Conservation (phyloP, 1,140 invertebrate species). For the Plodia interpunctella region DNA sequence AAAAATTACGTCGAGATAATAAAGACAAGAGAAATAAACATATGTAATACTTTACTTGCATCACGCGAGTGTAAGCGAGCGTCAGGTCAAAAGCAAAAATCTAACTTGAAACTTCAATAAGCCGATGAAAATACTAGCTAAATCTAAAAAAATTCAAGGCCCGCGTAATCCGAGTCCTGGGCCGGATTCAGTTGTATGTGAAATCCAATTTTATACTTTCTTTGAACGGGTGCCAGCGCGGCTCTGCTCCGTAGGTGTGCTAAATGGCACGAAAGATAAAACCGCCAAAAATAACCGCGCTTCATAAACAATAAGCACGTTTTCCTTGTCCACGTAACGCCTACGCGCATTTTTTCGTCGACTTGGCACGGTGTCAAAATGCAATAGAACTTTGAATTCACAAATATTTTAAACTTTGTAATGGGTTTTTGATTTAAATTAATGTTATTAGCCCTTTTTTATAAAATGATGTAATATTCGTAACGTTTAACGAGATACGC, state of each 20-base stretch:
- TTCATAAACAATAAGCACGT: constrained; percentile 66
- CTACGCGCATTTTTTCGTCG: constrained; percentile 32
- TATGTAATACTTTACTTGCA: no score
- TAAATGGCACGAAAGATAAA: constrained; percentile 67
- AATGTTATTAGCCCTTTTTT: no score
- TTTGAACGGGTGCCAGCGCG: constrained; percentile 60
- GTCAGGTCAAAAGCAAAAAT: no score
- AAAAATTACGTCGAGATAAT: no score
- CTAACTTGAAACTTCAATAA: no score
- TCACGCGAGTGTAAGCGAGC: no score
- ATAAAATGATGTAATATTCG: no score
- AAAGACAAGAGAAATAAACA: no score
- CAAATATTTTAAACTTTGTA: constrained; percentile 3
- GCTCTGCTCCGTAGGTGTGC: constrained; percentile 48
- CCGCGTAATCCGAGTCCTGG: constrained; percentile 34
- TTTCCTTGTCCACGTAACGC: constrained; percentile 31
- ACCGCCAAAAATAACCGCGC: constrained; percentile 60
- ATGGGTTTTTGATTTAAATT: neutral
- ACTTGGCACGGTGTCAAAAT: constrained; percentile 23
- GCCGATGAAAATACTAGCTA: neutral
- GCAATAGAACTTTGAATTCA: neutral
- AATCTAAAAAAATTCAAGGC: constrained; percentile 1
- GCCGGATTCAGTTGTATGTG: constrained; percentile 28
- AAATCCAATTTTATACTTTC: constrained; percentile 63
- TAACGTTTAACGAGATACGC: no score